Evolutionary conservation across 2,113 vertebrate species (phyloP).

Genomic region (Collichthys lucidus): DNA sequence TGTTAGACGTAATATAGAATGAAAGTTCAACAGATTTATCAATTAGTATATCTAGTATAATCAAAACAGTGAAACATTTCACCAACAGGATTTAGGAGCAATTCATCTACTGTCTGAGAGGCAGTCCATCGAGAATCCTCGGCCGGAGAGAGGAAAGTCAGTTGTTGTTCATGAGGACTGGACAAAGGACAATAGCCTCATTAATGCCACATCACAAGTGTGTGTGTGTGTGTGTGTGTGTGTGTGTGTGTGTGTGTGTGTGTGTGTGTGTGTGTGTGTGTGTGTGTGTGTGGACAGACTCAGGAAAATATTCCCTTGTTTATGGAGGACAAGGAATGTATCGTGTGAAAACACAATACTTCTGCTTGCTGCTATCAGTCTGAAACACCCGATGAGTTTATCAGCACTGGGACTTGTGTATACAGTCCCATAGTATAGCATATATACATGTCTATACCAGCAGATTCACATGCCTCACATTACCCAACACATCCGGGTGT

Average conservation of each 20-base stretch:
- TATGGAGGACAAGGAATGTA: conserved; percentile 2
- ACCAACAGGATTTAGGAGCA: neutral
- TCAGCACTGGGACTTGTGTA: neutral
- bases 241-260: conserved; percentile 5
- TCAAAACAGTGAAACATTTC: neutral
- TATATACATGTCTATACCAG: neutral
- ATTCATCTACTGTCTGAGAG: conserved; percentile 19
- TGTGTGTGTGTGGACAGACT: conserved; percentile 1
- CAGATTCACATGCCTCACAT: conserved; percentile 14
- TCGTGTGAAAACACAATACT: neutral
- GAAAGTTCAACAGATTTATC: neutral
- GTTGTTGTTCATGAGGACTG: conserved; percentile 53
- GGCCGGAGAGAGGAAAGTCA: conserved; percentile 20
- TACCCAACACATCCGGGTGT: conserved; percentile 15
- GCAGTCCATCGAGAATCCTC: neutral
- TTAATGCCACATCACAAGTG: conserved; percentile 50
- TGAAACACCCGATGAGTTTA: neutral
- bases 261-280: conserved; percentile 10
- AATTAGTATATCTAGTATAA: neutral
- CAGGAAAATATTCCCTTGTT: conserved; percentile 17
- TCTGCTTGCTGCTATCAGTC: conserved; percentile 12
- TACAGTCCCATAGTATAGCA: neutral
- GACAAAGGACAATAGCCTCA: conserved; percentile 68
- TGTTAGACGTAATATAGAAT: neutral
- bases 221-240: conserved; percentile 13